Conservation (phyloP, 2,797 vertebrate species). For the Eulemur albifrons region DNA sequence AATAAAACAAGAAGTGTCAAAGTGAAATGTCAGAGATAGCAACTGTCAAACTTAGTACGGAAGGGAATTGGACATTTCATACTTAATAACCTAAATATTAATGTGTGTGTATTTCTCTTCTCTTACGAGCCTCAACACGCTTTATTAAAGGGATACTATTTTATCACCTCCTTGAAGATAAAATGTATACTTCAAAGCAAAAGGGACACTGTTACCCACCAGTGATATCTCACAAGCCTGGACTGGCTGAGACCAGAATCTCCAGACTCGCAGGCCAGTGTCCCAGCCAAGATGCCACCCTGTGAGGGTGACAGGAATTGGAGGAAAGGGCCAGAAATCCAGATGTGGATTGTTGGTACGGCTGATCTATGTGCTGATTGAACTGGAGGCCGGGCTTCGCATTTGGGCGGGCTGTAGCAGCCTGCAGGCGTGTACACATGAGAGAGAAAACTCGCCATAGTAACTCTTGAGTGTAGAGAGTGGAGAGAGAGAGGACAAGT, state of each 20-base stretch:
- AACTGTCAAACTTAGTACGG: too few relatives aligned
- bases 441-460: neutral
- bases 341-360: neutral
- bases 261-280: neutral
- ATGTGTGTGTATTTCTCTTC: neutral
- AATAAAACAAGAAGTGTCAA: too few relatives aligned
- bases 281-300: neutral
- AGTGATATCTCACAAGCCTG: neutral
- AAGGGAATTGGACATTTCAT: too few relatives aligned
- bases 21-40: too few relatives aligned
- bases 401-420: neutral
- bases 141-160: neutral
- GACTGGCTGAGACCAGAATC: neutral
- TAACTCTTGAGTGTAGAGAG: neutral
- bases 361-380: neutral
- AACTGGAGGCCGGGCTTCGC: neutral
- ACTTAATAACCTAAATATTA: neutral
- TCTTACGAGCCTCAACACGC: neutral
- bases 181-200: neutral
- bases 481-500: neutral
- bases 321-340: neutral
- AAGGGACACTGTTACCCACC: neutral
- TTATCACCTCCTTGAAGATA: neutral
- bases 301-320: neutral
- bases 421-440: rapidly evolving